Percentiles rank a stretch among this genome's conserved stretches.
Conservation (phyloP, 2,888 invertebrate species). For the Agriopis marginaria region DNA sequence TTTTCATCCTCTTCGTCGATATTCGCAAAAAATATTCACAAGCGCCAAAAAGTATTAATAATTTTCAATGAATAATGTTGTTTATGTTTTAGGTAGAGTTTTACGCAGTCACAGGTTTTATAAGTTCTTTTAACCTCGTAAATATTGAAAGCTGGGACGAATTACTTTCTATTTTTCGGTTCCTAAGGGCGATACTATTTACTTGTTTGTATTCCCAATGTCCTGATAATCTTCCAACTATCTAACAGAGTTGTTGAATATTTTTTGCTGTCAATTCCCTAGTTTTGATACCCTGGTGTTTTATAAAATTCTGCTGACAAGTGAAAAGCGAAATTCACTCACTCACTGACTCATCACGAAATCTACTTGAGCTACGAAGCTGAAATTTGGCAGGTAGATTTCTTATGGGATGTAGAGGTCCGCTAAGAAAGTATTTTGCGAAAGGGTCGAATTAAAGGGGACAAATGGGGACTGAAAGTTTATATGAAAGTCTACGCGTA, state of each 20-base stretch:
- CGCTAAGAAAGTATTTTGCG: too few species aligned
- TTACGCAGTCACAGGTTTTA: not conserved
- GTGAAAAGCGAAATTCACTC: too few species aligned
- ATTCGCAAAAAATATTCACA: slow-evolving; percentile 14
- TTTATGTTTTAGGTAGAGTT: slow-evolving; percentile 9
- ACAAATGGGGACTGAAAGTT: too few species aligned
- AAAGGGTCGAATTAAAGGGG: too few species aligned
- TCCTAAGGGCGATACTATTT: not conserved
- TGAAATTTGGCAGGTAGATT: too few species aligned
- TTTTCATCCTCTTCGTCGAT: slow-evolving; percentile 8
- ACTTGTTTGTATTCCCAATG: slow-evolving; percentile 8
- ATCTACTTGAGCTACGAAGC: too few species aligned
- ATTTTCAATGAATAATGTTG: slow-evolving; percentile 16
- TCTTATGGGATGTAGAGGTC: too few species aligned
- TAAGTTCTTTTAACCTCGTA: slow-evolving; percentile 1
- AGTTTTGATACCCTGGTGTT: slow-evolving; percentile 14
- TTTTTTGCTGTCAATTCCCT: slow-evolving; percentile 9
- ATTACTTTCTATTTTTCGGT: not conserved
- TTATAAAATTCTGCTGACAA: not conserved
- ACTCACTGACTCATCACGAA: too few species aligned
- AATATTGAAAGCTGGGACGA: slow-evolving; percentile 1
- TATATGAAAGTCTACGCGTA: too few species aligned
- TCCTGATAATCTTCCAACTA: not conserved
- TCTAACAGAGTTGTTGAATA: slow-evolving; percentile 8
- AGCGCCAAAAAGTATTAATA: slow-evolving; percentile 14